Conservation (phyloP, 1,140 invertebrate genomes). For the Aradophagus sp. region DNA sequence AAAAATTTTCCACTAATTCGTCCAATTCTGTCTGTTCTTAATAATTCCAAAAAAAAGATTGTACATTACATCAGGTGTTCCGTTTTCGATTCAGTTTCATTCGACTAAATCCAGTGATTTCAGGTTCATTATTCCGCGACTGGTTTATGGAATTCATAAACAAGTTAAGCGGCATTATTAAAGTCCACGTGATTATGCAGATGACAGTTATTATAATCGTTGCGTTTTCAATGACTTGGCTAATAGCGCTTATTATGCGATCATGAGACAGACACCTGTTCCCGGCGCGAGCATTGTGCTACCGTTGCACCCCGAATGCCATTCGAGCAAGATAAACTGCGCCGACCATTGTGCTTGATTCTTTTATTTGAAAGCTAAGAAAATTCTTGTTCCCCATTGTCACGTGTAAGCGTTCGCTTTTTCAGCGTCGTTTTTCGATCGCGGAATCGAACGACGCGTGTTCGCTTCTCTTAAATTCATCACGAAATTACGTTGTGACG, state of each 20-base stretch:
- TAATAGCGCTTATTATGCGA: conserved; percentile 14
- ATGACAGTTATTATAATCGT: conserved; percentile 20
- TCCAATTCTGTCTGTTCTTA: too few relatives aligned
- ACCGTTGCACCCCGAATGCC: conserved; percentile 16
- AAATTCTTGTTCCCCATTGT: background rate
- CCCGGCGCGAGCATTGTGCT: conserved; percentile 16
- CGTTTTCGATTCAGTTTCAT: too few relatives aligned
- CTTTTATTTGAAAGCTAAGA: background rate
- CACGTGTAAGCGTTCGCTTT: background rate
- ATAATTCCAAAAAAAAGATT: too few relatives aligned
- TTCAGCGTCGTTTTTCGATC: too few relatives aligned
- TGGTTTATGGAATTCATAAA: too few relatives aligned
- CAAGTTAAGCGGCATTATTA: conserved; percentile 21
- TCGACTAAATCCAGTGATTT: too few relatives aligned
- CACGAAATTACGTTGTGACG: too few relatives aligned
- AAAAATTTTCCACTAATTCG: too few relatives aligned
- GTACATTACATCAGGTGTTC: too few relatives aligned
- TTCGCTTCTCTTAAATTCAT: too few relatives aligned
- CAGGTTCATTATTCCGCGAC: too few relatives aligned
- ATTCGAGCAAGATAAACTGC: conserved; percentile 26
- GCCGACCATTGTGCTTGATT: conserved; percentile 6
- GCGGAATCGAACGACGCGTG: too few relatives aligned
- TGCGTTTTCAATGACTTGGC: conserved; percentile 15
- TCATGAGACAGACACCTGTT: conserved; percentile 27
- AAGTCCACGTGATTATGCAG: conserved; percentile 20